Evolutionary conservation across 2,113 vertebrate genomes (phyloP).

Genomic region (Fukomys damarensis): DNA sequence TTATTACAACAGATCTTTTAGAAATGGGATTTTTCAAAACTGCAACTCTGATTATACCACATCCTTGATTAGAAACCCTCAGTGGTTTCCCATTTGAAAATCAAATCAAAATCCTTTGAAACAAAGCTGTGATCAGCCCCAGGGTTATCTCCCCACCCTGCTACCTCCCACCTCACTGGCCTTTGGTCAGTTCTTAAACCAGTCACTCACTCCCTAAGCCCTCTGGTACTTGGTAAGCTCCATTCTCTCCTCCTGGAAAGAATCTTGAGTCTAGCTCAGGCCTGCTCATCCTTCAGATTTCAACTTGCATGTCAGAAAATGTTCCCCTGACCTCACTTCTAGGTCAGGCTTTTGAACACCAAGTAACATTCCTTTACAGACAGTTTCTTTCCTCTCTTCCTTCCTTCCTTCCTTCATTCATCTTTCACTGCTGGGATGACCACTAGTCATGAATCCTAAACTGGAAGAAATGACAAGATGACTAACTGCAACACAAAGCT

Average conservation of each 20-base stretch:
- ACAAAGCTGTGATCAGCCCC: neutral
- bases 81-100: neutral
- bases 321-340: neutral
- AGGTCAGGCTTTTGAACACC: neutral
- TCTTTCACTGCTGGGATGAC: neutral
- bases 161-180: neutral
- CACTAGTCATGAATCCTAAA: no score
- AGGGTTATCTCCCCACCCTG: neutral
- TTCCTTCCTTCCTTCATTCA: no score
- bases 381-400: no score
- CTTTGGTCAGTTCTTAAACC: neutral
- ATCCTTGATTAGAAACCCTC: neutral
- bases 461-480: no score
- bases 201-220: neutral
- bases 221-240: neutral
- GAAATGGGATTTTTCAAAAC: neutral
- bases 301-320: neutral
- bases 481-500: no score
- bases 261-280: neutral
- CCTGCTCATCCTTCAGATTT: neutral
- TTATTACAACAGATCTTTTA: neutral
- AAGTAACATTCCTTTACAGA: neutral
- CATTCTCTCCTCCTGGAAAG: neutral
- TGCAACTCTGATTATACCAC: neutral
- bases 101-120: slow-evolving; percentile 38